phyloP scores from a whole-genome alignment of 2,797 vertebrate species.

The Enteromius paludinosus region DNA sequence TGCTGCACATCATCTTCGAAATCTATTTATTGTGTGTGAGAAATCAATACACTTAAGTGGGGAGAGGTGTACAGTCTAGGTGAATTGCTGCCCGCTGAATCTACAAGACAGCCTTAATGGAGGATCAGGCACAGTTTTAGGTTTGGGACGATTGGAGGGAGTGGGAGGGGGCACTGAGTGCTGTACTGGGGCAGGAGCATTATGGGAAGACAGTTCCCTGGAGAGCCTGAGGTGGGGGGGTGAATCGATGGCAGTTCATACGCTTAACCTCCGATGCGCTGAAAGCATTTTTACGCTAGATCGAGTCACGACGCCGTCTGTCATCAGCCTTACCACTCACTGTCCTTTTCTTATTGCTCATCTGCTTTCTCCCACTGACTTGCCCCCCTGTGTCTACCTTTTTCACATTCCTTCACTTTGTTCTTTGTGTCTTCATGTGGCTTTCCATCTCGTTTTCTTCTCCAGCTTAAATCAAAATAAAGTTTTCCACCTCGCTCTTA shows the following conservation, averaged over 20 bases:
- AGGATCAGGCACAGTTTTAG: slow-evolving; percentile 30
- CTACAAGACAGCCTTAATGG: slow-evolving; percentile 22
- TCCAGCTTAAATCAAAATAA: slow-evolving; percentile 13
- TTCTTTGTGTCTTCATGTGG: slow-evolving; percentile 11
- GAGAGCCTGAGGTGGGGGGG: slow-evolving; percentile 6
- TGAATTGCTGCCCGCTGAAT: slow-evolving; percentile 12
- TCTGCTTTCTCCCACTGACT: neutral
- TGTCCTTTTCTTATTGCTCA: slow-evolving; percentile 51
- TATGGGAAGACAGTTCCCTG: slow-evolving; percentile 51
- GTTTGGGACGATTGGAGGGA: slow-evolving; percentile 38
- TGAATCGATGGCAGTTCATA: slow-evolving; percentile 73
- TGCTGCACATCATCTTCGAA: slow-evolving; percentile 81
- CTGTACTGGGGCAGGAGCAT: slow-evolving; percentile 32
- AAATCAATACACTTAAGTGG: slow-evolving; percentile 84
- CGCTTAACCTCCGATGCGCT: slow-evolving; percentile 69
- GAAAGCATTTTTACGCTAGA: slow-evolving; percentile 76
- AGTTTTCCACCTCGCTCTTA: slow-evolving; percentile 21
- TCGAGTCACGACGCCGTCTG: slow-evolving; percentile 73
- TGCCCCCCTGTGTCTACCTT: slow-evolving; percentile 47
- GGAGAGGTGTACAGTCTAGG: slow-evolving; percentile 71
- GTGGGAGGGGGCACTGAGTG: neutral
- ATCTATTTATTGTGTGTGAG: slow-evolving; percentile 81
- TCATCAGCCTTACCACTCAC: slow-evolving; percentile 62
- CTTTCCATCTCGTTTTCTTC: neutral
- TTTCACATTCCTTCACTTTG: slow-evolving; percentile 43